phyloP scores from a whole-genome alignment of 2,113 vertebrate species.

The Mirounga angustirostris region DNA sequence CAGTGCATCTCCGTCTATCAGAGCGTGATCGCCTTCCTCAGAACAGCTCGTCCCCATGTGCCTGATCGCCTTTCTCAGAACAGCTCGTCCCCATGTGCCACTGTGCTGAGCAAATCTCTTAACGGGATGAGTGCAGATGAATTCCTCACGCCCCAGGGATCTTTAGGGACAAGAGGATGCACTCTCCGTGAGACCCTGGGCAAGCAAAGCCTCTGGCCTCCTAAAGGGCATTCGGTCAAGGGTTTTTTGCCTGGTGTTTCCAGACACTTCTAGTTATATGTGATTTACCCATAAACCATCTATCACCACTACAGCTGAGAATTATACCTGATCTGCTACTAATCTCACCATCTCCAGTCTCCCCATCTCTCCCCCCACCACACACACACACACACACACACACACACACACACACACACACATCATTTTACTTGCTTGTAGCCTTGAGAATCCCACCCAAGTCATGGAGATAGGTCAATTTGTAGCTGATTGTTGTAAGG shows the following conservation, averaged over 20 bases:
- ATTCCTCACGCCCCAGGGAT: constrained; percentile 10
- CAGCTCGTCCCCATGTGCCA: constrained; percentile 65
- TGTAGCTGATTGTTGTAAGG: background rate
- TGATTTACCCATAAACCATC: background rate
- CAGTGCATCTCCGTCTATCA: constrained; percentile 72
- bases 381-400: background rate
- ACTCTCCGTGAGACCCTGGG: background rate
- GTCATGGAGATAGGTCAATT: background rate
- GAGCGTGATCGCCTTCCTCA: constrained; percentile 63
- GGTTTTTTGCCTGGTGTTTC: background rate
- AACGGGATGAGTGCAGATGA: constrained; percentile 54
- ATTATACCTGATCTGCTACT: background rate
- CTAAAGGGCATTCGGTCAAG: background rate
- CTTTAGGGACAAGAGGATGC: background rate
- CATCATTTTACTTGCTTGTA: no score
- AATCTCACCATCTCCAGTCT: background rate
- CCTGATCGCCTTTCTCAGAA: constrained; percentile 58
- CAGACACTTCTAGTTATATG: background rate
- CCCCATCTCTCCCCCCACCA: background rate
- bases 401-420: background rate
- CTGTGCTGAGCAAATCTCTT: constrained; percentile 56
- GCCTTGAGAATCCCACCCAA: background rate
- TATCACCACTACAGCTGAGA: background rate
- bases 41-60: constrained; percentile 53
- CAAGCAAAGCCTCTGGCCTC: background rate